Evolutionary conservation across 2,888 invertebrate genomes (phyloP), one percentile per base, ranked within the genome.

Genomic region (Chloromyia formosa): DNA sequence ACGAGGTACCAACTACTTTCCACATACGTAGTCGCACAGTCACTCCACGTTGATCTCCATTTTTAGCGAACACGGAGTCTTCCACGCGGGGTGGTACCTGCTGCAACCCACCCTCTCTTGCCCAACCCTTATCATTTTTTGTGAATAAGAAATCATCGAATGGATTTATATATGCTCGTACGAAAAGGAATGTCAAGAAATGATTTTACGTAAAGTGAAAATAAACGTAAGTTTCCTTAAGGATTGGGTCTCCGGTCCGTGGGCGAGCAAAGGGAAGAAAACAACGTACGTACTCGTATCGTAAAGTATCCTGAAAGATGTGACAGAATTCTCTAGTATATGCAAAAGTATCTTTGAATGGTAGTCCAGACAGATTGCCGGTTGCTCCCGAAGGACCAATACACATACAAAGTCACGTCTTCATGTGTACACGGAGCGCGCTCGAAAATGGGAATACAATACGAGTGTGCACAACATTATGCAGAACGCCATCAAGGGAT

Each of bases 141-240:
- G 75, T 75, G 75, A 75, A 75, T 75, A 75, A 61, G 75, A 72
- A 75, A 72, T 75, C 71, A 75, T 53, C 53, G 71, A 75, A 49
- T 35, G 7, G 27, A 35, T 35, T 35, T 35, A 35, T 35, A 35
- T 35, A 35, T 35, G 27, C 27, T 35, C 27, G 7, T 35, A 35
- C 27, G 27, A 35, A 75, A 61, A 72, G 62, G 64, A 72, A 71
- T 75, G 62, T 71, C 75, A 71, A 61, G 71, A 75, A 75, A 27
- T 62, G 71, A 64, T 54, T 69, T 69, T 69, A 27, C 22, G 40
- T 62, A 62, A 62, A 62, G 62, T 27, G 42, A 62, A 62, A 40
- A 62, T 35, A 40, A 40, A 62, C 12, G 62, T 40, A 62, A 62
- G 42, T 42, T 62, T 27, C 27, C 27, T 7, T 35, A 35, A n/a